These are phyloP conservation scores for Steinernema hermaphroditum DNA, from an alignment of 2,888 invertebrate genomes.

Conservation along the genomic window DNA sequence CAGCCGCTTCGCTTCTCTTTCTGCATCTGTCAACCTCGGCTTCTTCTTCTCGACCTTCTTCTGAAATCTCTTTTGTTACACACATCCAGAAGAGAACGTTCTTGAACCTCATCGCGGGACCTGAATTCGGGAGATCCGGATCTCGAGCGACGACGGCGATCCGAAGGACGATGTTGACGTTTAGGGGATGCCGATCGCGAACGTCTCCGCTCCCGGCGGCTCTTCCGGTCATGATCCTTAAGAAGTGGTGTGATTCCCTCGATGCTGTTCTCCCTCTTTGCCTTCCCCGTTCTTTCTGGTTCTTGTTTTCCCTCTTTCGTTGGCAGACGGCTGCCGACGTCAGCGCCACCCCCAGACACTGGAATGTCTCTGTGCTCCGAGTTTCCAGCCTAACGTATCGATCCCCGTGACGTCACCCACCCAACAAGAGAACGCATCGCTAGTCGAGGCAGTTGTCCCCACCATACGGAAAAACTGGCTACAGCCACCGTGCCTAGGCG, in stretches of 20 bases:
- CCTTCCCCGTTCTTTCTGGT: neutral
- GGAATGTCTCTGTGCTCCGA: neutral
- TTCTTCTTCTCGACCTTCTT: neutral
- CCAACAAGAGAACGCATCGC: no score
- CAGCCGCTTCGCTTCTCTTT: slow-evolving; percentile 46
- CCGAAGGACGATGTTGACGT: neutral
- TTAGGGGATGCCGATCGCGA: neutral
- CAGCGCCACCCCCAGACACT: neutral
- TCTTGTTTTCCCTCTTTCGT: neutral
- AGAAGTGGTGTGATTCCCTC: neutral
- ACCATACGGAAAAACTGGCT: no score
- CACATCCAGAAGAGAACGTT: no score
- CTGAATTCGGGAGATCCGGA: slow-evolving; percentile 24
- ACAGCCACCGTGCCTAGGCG: no score
- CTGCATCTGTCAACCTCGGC: slow-evolving; percentile 38
- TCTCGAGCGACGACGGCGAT: slow-evolving; percentile 22
- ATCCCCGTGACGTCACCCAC: neutral
- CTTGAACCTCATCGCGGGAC: neutral
- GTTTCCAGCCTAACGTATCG: neutral
- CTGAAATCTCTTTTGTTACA: neutral
- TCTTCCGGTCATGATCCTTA: neutral
- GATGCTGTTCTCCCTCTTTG: neutral
- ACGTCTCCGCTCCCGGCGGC: neutral
- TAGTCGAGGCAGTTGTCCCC: no score
- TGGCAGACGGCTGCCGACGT: neutral